Percentiles rank a stretch among this genome's conserved stretches.
Evolutionary conservation across 1,140 invertebrate species (phyloP).

Genomic region (Chrysoperla carnea): DNA sequence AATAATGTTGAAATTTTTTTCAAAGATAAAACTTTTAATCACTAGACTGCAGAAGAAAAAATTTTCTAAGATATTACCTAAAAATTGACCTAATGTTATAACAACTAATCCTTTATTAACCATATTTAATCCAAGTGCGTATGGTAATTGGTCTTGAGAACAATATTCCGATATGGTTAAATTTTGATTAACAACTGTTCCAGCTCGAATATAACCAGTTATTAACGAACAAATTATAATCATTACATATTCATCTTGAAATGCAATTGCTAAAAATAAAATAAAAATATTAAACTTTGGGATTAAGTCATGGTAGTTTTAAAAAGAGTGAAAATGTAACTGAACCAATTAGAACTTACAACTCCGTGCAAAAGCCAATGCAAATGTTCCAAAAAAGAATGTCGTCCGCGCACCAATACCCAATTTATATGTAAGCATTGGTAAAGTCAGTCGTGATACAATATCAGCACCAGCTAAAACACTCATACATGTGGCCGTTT

Average conservation of each 20-base stretch:
- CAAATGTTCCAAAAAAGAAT: slow-evolving; percentile 29
- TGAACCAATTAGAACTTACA: too few relatives aligned
- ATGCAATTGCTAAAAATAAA: slow-evolving; percentile 27
- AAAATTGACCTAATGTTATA: slow-evolving; percentile 40
- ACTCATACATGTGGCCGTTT: slow-evolving; percentile 46
- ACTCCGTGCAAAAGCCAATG: slow-evolving; percentile 6
- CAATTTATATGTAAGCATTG: slow-evolving; percentile 39
- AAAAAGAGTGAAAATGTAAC: slow-evolving; percentile 1
- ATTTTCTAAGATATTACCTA: slow-evolving; percentile 27
- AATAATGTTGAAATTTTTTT: not conserved
- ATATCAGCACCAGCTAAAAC: slow-evolving; percentile 41
- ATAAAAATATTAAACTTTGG: not conserved
- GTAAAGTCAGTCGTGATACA: slow-evolving; percentile 38
- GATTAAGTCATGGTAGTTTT: not conserved
- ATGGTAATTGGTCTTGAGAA: slow-evolving; percentile 35
- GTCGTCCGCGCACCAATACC: slow-evolving; percentile 33
- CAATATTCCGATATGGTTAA: slow-evolving; percentile 48
- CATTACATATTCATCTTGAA: slow-evolving; percentile 23
- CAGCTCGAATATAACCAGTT: slow-evolving; percentile 40
- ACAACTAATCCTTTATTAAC: slow-evolving; percentile 49
- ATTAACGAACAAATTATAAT: slow-evolving; percentile 29
- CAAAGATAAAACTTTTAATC: not conserved
- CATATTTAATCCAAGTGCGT: slow-evolving; percentile 53
- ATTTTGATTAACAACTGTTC: slow-evolving; percentile 49
- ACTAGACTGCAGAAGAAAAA: not conserved